Percentiles rank a stretch among this genome's conserved stretches.
These are phyloP conservation scores for Candidula unifasciata DNA, from an alignment of 2,888 invertebrate genomes.

Conservation along the genomic window DNA sequence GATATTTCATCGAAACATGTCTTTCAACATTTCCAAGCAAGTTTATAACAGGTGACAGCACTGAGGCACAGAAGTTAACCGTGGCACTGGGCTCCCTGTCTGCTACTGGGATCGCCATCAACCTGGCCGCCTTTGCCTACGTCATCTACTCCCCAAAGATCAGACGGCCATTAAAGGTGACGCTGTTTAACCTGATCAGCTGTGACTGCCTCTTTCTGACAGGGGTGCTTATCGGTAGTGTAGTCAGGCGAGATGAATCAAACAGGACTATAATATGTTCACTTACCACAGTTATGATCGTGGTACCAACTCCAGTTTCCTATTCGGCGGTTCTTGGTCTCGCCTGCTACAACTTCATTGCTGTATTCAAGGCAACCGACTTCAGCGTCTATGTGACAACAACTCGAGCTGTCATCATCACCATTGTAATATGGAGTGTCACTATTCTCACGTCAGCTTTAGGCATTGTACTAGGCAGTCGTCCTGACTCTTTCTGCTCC, in stretches of 20 bases:
- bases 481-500: not conserved
- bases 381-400: not conserved
- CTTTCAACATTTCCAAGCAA: not conserved
- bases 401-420: not conserved
- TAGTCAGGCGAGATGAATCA: not conserved
- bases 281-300: not conserved
- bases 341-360: slow-evolving; percentile 24
- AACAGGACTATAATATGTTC: not conserved
- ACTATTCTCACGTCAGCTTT: not conserved
- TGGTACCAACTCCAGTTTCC: not conserved
- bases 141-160: not conserved
- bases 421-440: not conserved
- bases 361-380: slow-evolving; percentile 6
- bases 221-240: not conserved
- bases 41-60: not conserved
- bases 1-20: not conserved
- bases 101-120: not conserved
- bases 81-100: not conserved
- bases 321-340: slow-evolving; percentile 21
- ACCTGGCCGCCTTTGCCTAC: not conserved
- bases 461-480: not conserved
- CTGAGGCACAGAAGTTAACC: not conserved
- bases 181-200: slow-evolving; percentile 1
- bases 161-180: slow-evolving; percentile 8
- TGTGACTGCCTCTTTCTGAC: slow-evolving; percentile 30